Conservation (phyloP, 2,113 vertebrate genomes). For the Archilochus colubris region DNA sequence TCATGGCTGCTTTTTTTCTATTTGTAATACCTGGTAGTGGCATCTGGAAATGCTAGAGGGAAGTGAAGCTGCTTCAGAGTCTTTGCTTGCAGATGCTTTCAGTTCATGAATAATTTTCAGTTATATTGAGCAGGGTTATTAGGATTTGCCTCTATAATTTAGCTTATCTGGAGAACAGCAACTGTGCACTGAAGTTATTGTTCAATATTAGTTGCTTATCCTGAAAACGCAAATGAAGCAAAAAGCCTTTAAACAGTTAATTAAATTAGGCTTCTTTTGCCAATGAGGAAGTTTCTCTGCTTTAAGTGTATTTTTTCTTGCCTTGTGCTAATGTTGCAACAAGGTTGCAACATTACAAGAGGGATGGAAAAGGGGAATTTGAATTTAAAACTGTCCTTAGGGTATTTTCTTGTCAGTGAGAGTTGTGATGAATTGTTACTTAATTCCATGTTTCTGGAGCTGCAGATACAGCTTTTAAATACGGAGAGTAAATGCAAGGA, state of each 20-base stretch:
- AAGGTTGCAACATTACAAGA: rapidly evolving
- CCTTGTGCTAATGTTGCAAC: background rate
- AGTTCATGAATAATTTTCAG: background rate
- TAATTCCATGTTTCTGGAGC: background rate
- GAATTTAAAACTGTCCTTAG: background rate
- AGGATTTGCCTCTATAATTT: background rate
- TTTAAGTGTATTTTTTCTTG: background rate
- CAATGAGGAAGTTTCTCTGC: background rate
- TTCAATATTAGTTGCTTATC: background rate
- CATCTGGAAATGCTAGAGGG: background rate
- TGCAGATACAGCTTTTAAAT: background rate
- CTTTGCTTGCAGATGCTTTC: background rate
- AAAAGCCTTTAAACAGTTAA: background rate
- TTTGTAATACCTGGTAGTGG: background rate
- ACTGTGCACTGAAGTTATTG: background rate
- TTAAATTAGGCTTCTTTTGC: background rate
- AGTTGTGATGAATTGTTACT: background rate
- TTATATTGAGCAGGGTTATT: rapidly evolving
- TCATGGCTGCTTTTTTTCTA: background rate
- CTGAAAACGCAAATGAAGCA: background rate
- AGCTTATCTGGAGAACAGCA: background rate
- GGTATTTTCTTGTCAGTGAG: background rate
- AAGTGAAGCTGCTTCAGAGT: background rate
- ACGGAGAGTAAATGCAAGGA: background rate
- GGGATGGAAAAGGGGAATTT: background rate